Evolutionary conservation across 2,797 vertebrate species (phyloP), one percentile per base, ranked within the genome.

Genomic region (Siniperca obscura): DNA sequence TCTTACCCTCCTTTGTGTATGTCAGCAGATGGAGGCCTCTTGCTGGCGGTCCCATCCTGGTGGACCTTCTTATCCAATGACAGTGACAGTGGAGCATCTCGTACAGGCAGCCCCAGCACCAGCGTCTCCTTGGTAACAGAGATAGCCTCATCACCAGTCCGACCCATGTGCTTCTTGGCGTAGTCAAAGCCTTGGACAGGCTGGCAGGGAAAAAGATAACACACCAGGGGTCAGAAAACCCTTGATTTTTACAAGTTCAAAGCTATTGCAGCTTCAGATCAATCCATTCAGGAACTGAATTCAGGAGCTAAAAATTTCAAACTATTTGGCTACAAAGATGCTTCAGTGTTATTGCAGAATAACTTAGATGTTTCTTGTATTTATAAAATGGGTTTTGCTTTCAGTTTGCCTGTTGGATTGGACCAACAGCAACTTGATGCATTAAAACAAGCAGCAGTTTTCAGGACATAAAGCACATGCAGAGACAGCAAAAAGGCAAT

Each of bases 111-210:
- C 1, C 97, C 97, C 72, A 98, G 91, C 61, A 97, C 96, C 8
- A 98, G 96, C 0, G 98, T 99, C 87, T 99, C 98, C 91, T 99
- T 98, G 30, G 97, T 98, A 60, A 98, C 96, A 0, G 98, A 97
- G 65, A 97, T 78, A 48, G 97, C 91, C 57, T 99, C 98, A n/a
- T 98, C 98, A 38, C 98, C 97, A 42, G 96, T 95, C 78, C 98
- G 97, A 50, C 98, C 98, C 92, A 99, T 95, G 92, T 99, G 98
- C 88, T 99, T 97, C 93, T 99, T 99, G 89, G 98, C 98, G 12
- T 99, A 99, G 89, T 99, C 98, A 80, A 99, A 99, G 48, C 98
- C 98, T 95, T 99, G 98, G 36, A 99, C 98, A 5, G 98, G 98
- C 98, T 99, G 93, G 17, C 66, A 74, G 25, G 14, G 70, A 0